Base-by-base conservation (phyloP, 2,113 vertebrate genomes). In the Felis chaus region DNA sequence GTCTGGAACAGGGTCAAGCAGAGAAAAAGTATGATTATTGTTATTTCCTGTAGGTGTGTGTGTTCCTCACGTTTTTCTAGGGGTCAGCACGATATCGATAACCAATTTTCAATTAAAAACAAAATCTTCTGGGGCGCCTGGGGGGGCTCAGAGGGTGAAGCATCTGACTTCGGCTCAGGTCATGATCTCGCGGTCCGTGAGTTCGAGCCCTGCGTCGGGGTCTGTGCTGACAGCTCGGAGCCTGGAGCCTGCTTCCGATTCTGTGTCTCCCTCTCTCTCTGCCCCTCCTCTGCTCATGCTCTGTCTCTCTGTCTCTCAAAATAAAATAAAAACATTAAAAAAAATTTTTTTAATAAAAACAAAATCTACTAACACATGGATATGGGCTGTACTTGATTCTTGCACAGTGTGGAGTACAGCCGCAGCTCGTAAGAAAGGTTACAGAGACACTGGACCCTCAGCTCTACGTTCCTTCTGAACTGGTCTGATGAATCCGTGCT, bases 341-440 rank as follows among this genome's bases (percentile, higher is more conserved):
- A 14, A 50, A 50, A 14, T 0, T 57, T 61, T 95, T 92, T 53
- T 39, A 79, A 71, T 61, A 2, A 4, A 73, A 15, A 7, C 48
- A 88, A 81, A 65, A 68, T 57, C 79, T 29, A 29, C 61, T 31
- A 69, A 6, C 45, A 18, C 29, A 4, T 36, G 27, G n/a, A 19
- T 57, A 50, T 91, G 68, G 73, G 57, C 48, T 33, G 36, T 33
- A 69, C 27, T 6, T 41, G 1, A 31, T 94, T 68, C n/a, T 76
- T 76, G 18, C 48, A 50, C 16, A 19, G 79, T 7, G 8, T 15
- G 39, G 61, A 87, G 4, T 50, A n/a, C 15, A 73, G 15, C 41
- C 48, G 3, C 0, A 4, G 23, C 55, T 4, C 19, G 3, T 23
- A 8, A 6, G 29, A 8, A 15, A 19, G 15, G 23, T 48, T 39